Evolutionary conservation across 2,113 vertebrate species (phyloP).

Genomic region (Mormyrus lacerda): DNA sequence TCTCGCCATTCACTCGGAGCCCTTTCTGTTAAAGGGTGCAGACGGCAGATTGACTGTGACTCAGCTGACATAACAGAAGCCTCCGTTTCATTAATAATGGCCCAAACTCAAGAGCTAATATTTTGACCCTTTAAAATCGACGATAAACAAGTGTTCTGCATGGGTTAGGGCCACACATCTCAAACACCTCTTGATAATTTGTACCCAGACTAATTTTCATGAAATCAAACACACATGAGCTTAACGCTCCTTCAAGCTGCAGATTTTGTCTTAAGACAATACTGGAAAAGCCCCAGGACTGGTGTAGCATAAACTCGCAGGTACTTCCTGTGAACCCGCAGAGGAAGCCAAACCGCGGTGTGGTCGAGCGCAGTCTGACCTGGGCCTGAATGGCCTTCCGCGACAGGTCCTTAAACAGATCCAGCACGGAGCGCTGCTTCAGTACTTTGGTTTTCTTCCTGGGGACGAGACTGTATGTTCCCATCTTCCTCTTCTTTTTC

Average conservation of each 20-base stretch:
- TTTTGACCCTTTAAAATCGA: background rate
- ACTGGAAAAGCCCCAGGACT: background rate
- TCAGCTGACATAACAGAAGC: background rate
- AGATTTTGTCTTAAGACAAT: background rate
- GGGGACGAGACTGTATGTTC: slow-evolving; percentile 93
- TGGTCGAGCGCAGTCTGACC: slow-evolving; percentile 56
- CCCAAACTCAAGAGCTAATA: background rate
- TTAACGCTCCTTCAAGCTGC: background rate
- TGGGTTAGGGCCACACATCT: background rate
- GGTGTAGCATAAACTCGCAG: background rate
- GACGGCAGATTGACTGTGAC: background rate
- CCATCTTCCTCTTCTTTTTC: slow-evolving; percentile 97
- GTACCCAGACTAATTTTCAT: background rate
- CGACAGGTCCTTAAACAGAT: slow-evolving; percentile 84
- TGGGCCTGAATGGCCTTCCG: slow-evolving; percentile 50
- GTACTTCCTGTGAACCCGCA: background rate
- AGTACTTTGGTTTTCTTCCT: slow-evolving; percentile 97
- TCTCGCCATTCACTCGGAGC: slow-evolving; percentile 78
- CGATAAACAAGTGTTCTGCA: background rate
- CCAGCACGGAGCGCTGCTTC: slow-evolving; percentile 86
- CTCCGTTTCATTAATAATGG: background rate
- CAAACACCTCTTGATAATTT: background rate
- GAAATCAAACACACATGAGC: too few relatives aligned
- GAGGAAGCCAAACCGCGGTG: background rate
- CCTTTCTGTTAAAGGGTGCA: slow-evolving; percentile 41